Base-by-base conservation (phyloP, 2,113 vertebrate species). In the Cryptotis parvus region DNA sequence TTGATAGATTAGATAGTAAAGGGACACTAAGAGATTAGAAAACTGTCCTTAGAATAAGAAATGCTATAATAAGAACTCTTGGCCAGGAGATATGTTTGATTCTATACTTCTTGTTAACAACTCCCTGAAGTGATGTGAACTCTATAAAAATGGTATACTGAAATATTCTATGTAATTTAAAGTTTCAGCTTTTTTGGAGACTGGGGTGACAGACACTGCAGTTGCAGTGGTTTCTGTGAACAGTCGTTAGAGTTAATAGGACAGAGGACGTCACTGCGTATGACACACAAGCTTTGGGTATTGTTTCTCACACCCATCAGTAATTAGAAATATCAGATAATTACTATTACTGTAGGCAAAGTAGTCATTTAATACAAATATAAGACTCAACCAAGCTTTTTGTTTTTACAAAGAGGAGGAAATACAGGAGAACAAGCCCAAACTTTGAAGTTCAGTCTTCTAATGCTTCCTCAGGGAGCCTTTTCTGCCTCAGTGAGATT, bases 51-150 rank as follows among this genome's bases (percentile, higher is more conserved):
- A 72, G 24, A 31, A 14, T 61, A 87, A 87, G 8, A 22, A 66
- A 10, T 55, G 41, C 8, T 9, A 65, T 26, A 70, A 61, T 79
- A 31, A 87, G 55, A 35, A 76, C 15, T 93, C 41, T 76, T 26
- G 49, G 70, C 22, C 52, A 45, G 10, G 55, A 49, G 45, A 12
- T 72, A 37, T 37, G 4, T 73, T 63, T 33, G 33, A 37, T 52
- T 92, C 82, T 76, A 22, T 68, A 66, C 37, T 90, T 90, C 33
- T 33, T 63, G 20, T 90, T 84, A 84, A 68, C 29, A 18, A 58
- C 24, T 70, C 66, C 14, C 18, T 33, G 11, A 70, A 70, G 35
- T 75, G 11, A 33, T 15, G 55, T 49, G 72, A 12, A 5, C 1
- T 68, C 69, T 77, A 15, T 72, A 76, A 88, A 66, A 41, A 58